These are phyloP conservation scores for Picathartes gymnocephalus DNA, from an alignment of 2,113 vertebrate species.

Conservation along the genomic window DNA sequence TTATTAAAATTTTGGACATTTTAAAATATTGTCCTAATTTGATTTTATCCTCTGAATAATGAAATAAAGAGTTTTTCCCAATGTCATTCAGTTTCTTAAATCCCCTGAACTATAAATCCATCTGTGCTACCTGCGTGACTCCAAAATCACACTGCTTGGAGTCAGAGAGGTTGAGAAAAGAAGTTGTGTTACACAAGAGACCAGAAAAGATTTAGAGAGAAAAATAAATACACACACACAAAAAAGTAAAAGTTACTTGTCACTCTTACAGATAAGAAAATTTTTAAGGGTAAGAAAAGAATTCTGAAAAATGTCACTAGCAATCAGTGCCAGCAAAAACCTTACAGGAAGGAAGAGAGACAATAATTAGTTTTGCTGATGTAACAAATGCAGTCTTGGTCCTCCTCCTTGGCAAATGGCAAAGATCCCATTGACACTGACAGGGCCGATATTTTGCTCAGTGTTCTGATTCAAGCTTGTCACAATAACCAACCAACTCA, in stretches of 20 bases:
- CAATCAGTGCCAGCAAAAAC: not conserved
- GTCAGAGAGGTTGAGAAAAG: not conserved
- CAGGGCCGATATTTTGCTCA: accelerated
- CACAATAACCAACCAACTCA: not conserved
- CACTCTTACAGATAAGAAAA: not conserved
- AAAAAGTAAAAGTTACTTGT: not conserved
- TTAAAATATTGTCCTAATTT: not conserved
- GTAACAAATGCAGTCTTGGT: not conserved
- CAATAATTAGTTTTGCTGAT: not conserved
- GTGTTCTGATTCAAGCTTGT: not conserved
- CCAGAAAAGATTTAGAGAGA: not conserved
- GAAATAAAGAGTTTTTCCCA: not conserved
- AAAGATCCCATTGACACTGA: not conserved
- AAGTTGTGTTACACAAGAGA: not conserved
- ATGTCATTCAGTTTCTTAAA: not conserved
- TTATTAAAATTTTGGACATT: not conserved
- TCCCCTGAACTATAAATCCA: not conserved
- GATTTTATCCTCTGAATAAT: not conserved
- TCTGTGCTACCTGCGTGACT: not conserved
- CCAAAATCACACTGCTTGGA: not conserved
- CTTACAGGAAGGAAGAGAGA: not conserved
- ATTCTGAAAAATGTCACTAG: not conserved
- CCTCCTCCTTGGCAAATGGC: not conserved
- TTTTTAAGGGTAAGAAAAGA: not conserved
- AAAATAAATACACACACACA: not conserved